phyloP scores from a whole-genome alignment of 2,113 vertebrate species.

The Nesoenas mayeri region DNA sequence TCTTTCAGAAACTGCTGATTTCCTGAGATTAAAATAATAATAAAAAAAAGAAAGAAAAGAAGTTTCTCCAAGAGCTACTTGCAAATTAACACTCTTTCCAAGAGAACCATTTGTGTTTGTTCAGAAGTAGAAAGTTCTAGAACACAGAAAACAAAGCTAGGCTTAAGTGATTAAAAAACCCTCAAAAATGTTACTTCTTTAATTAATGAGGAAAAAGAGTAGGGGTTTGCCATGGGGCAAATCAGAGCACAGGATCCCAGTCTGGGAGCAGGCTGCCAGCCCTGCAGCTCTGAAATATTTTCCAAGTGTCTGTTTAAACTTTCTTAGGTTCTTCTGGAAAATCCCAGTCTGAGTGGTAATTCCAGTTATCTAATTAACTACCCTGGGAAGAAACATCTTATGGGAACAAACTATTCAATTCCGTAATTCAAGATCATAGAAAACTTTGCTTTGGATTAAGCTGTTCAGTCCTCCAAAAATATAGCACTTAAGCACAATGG shows the following conservation, averaged over 20 bases:
- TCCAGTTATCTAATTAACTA: neutral
- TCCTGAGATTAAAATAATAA: neutral
- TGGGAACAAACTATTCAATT: neutral
- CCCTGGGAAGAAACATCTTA: neutral
- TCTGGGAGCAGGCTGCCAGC: neutral
- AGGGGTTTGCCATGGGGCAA: neutral
- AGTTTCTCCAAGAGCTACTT: neutral
- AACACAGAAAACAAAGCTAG: neutral
- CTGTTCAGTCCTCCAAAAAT: neutral
- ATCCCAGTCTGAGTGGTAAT: neutral
- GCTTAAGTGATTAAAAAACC: neutral
- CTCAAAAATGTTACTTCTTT: neutral
- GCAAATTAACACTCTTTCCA: neutral
- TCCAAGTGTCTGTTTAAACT: neutral
- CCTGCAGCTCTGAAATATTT: neutral
- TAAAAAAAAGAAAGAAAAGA: neutral
- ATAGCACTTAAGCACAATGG: neutral
- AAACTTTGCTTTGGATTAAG: neutral
- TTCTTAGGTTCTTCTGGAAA: neutral
- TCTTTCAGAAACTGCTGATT: neutral
- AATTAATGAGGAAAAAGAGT: neutral
- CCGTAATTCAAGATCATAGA: neutral
- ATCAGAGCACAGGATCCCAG: neutral
- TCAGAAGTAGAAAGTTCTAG: neutral
- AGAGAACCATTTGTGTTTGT: neutral